Evolutionary conservation across 2,888 invertebrate species (phyloP).

Genomic region (Caenorhabditis sulstoni): DNA sequence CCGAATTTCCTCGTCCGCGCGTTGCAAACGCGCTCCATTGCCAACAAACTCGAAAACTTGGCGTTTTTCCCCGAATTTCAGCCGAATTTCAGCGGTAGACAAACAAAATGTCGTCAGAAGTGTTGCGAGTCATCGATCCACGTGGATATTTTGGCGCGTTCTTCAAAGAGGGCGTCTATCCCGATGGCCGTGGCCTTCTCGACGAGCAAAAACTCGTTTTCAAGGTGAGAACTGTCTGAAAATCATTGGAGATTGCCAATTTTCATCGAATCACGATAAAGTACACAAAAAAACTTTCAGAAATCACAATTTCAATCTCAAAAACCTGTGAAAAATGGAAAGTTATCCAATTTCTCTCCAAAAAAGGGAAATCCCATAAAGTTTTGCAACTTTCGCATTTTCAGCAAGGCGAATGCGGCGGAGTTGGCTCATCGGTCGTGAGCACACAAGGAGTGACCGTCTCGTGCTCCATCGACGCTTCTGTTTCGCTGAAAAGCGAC

Average conservation of each 20-base stretch:
- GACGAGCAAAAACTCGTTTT: constrained; percentile 44
- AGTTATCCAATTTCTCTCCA: too few relatives aligned
- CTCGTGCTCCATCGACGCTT: constrained; percentile 58
- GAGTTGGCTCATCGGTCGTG: constrained; percentile 63
- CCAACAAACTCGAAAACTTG: not conserved
- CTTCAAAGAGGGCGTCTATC: constrained; percentile 54
- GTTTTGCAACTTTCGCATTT: constrained; percentile 12
- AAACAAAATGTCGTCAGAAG: constrained; percentile 52
- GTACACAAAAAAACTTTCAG: too few relatives aligned
- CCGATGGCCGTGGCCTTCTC: constrained; percentile 50
- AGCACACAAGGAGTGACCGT: constrained; percentile 59
- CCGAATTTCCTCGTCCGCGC: not conserved
- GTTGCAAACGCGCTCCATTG: constrained; percentile 15
- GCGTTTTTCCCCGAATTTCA: not conserved
- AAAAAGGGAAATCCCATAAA: not conserved
- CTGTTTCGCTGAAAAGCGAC: constrained; percentile 57
- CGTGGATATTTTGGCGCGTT: constrained; percentile 57
- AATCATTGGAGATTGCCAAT: too few relatives aligned
- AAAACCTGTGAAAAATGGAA: not conserved
- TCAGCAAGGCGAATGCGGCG: constrained; percentile 63
- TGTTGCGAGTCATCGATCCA: constrained; percentile 60
- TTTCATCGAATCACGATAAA: too few relatives aligned
- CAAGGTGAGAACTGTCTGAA: constrained; percentile 31
- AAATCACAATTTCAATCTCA: not conserved
- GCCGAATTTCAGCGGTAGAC: not conserved